These are phyloP conservation scores for Bombus difficillimus DNA, from an alignment of 1,140 invertebrate species.

Conservation along the genomic window DNA sequence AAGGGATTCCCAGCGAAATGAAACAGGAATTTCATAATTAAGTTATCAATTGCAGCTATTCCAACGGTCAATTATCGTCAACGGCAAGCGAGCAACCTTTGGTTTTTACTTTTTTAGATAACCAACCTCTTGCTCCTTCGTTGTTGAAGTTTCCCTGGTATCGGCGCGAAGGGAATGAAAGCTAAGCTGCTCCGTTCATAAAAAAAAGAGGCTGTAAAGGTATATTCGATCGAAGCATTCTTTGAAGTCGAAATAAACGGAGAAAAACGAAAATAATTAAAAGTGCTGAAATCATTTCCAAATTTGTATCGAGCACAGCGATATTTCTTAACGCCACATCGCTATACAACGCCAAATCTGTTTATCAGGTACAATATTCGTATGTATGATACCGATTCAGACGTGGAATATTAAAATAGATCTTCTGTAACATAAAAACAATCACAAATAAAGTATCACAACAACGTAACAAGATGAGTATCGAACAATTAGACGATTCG, in stretches of 20 bases:
- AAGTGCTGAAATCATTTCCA: conserved; percentile 76
- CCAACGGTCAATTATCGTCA: conserved; percentile 66
- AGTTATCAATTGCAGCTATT: conserved; percentile 66
- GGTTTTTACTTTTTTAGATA: conserved; percentile 48
- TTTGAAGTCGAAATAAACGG: conserved; percentile 74
- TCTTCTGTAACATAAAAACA: not conserved
- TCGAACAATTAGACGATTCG: not conserved
- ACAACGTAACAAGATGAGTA: not conserved
- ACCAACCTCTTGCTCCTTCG: not conserved
- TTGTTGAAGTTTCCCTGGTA: conserved; percentile 20
- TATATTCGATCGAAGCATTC: conserved; percentile 55
- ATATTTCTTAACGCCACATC: conserved; percentile 61
- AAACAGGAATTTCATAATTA: conserved; percentile 67
- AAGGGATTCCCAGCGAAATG: conserved; percentile 50
- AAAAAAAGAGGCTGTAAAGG: conserved; percentile 17
- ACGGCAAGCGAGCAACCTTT: conserved; percentile 35
- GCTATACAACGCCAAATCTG: conserved; percentile 29
- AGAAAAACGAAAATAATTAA: conserved; percentile 79
- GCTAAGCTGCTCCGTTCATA: not conserved
- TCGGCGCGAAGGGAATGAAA: conserved; percentile 1
- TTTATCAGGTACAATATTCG: not conserved
- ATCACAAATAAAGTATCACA: not conserved
- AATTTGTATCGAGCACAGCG: conserved; percentile 73
- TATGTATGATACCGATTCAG: no score
- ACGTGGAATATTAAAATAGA: not conserved